These are phyloP conservation scores for Balearica regulorum DNA, from an alignment of 2,797 vertebrate genomes.

Conservation along the genomic window DNA sequence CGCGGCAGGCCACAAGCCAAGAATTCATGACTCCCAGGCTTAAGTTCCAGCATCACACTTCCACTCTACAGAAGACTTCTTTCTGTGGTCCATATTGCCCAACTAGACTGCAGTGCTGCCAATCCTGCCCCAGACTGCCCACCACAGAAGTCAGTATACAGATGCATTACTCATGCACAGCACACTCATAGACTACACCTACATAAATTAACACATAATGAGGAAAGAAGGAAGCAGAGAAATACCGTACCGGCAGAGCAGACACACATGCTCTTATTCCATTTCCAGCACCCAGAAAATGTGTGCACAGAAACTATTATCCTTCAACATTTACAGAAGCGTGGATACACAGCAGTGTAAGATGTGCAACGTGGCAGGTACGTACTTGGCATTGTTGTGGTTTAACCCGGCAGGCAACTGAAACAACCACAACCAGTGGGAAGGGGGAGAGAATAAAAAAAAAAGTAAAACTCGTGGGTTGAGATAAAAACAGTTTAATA, in stretches of 20 bases:
- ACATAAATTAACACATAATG: background rate
- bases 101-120: background rate
- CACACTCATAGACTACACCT: rapidly evolving
- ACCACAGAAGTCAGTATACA: too few species aligned
- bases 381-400: background rate
- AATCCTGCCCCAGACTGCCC: background rate
- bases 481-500: too few species aligned
- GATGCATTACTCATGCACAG: background rate
- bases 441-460: too few species aligned
- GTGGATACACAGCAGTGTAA: background rate
- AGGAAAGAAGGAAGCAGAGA: background rate
- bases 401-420: too few species aligned
- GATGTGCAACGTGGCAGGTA: background rate
- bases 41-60: background rate
- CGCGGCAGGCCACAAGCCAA: background rate
- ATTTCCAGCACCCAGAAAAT: background rate
- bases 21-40: background rate
- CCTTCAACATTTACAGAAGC: background rate
- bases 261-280: background rate
- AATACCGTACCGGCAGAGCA: background rate
- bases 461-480: too few species aligned
- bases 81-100: background rate
- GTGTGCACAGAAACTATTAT: background rate
- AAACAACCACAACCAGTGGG: too few species aligned
- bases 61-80: background rate